phyloP scores from a whole-genome alignment of 2,888 invertebrate genomes.

The Chaetogeoica ovagalla region DNA sequence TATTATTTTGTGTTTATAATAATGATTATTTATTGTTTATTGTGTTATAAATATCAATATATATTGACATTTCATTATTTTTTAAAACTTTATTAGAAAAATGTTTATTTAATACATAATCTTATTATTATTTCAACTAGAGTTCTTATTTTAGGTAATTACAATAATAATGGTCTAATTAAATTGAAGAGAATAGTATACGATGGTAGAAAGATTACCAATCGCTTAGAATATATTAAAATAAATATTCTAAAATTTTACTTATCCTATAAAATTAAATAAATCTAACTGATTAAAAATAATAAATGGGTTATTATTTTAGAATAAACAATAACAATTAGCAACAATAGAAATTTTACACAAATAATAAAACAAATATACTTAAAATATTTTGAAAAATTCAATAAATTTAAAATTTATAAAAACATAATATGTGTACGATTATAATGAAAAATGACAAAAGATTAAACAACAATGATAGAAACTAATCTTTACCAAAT shows the following conservation, averaged over 20 bases:
- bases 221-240: too few relatives aligned
- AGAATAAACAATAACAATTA: too few relatives aligned
- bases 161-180: too few relatives aligned
- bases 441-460: neutral
- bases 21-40: neutral
- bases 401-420: neutral
- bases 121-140: neutral
- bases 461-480: neutral
- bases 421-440: neutral
- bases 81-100: neutral
- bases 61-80: neutral
- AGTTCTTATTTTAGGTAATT: neutral
- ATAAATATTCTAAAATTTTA: too few relatives aligned
- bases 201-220: too few relatives aligned
- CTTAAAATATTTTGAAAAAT: neutral
- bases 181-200: too few relatives aligned
- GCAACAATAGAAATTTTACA: too few relatives aligned
- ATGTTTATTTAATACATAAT: neutral
- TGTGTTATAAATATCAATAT: neutral
- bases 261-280: too few relatives aligned
- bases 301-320: too few relatives aligned
- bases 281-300: too few relatives aligned
- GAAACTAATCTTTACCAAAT: slow-evolving; percentile 73
- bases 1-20: slow-evolving; percentile 4
- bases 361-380: too few relatives aligned